Conservation (phyloP, 1,140 invertebrate genomes). For the Drosophila melanogaster region Release_6_plus_ISO1_MT NC_004354.4:4787001-4787500, state of each 20-base stretch:
- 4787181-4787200: too few species aligned
- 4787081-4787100: not conserved
- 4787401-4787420: not conserved
- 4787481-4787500: slow-evolving; percentile 20
- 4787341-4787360: slow-evolving; percentile 1
- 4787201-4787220: too few species aligned
- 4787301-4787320: too few species aligned
- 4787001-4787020: slow-evolving; percentile 17
- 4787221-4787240: too few species aligned
- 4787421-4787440: too few species aligned
- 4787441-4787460: slow-evolving; percentile 1
- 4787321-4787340: not conserved
- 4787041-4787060: not conserved
- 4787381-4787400: slow-evolving; percentile 39
- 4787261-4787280: too few species aligned
- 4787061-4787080: not conserved
- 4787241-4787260: too few species aligned
- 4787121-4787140: not conserved
- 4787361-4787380: slow-evolving; percentile 37
- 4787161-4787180: not conserved
- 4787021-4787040: slow-evolving; percentile 18
- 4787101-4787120: not conserved
- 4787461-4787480: slow-evolving; percentile 13
- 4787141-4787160: not conserved
- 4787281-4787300: too few species aligned